Evolutionary conservation across 1,140 invertebrate species (phyloP).

Genomic region (Drosophila simulans): DNA sequence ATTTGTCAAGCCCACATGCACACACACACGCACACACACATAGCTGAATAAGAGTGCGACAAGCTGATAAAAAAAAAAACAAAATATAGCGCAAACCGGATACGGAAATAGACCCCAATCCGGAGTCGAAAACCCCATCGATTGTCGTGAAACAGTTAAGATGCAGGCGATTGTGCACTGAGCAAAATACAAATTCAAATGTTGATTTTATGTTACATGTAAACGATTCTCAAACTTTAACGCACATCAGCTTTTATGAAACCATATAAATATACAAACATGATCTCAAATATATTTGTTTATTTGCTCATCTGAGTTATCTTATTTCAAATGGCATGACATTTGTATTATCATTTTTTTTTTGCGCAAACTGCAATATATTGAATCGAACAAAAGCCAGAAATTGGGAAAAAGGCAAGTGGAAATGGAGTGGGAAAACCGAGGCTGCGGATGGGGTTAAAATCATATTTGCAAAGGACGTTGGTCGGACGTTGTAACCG

Average conservation of each 20-base stretch:
- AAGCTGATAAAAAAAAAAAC: slow-evolving; percentile 4
- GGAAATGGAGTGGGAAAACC: slow-evolving; percentile 15
- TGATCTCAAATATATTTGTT: no score
- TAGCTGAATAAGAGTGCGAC: slow-evolving; percentile 1
- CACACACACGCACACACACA: slow-evolving; percentile 7
- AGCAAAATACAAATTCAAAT: neutral
- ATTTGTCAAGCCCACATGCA: slow-evolving; percentile 49
- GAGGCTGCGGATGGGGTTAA: slow-evolving; percentile 26
- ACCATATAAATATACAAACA: no score
- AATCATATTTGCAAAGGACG: slow-evolving; percentile 69
- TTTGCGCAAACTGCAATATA: no score
- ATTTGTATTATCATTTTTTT: no score
- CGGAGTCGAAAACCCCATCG: neutral
- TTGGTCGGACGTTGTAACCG: slow-evolving; percentile 54
- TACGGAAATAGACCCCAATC: slow-evolving; percentile 21
- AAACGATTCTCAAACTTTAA: no score
- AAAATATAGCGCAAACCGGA: slow-evolving; percentile 3
- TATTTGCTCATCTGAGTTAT: no score
- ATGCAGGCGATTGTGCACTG: slow-evolving; percentile 17
- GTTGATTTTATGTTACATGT: no score
- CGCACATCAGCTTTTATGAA: no score
- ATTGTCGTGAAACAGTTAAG: slow-evolving; percentile 19
- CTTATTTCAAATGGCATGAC: no score
- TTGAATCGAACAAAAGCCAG: slow-evolving; percentile 31
- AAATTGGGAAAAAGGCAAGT: slow-evolving; percentile 19